Evolutionary conservation across 2,113 vertebrate species (phyloP), one percentile per base, ranked within the genome.

Genomic region (Scolopax mira): DNA sequence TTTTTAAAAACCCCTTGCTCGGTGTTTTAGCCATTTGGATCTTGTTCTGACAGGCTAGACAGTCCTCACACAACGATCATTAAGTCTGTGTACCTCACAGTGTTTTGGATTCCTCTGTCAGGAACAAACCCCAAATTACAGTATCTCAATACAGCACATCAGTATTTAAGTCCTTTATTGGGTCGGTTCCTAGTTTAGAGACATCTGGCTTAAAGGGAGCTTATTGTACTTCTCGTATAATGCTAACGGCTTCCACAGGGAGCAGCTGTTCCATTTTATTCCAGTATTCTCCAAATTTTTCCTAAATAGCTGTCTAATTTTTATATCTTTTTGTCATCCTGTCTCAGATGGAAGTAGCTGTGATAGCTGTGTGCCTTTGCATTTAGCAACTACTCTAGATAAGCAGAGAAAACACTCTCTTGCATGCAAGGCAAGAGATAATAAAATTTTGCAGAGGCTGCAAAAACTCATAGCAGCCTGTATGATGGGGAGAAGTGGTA

Each of bases 331-430:
- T 92, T 85, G 85, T 90, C 19, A 64, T 74, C 22, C 73, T 31
- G 42, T 67, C 82, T 95, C 75, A 95, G 79, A 88, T 75, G 35
- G 66, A 73, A 88, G 65, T 67, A 85, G 67, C 85, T 97, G 88
- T 44, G 58, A 57, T 37, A 92, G 16, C 24, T 70, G 9, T 16
- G n/a, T 65, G 72, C 37, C 62, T 90, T 72, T 93, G 54, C 41
- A 42, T 72, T 90, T 90, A 95, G 66, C 60, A 79, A 62, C 70
- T 85, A 88, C 74, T 91, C 52, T 39, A 88, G 66, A 35, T 18
- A 87, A 2, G 1, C 3, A 15, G 46, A 73, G 41, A 89, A 90
- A 90, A 69, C 19, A 30, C 18, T 72, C 48, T 64, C 81, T 79
- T 65, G n/a, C 37, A 62, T 15, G 67, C 41, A 73, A 79, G 4